Conservation (phyloP, 2,888 invertebrate genomes). For the Pseudococcus jackbeardsleyi region DNA sequence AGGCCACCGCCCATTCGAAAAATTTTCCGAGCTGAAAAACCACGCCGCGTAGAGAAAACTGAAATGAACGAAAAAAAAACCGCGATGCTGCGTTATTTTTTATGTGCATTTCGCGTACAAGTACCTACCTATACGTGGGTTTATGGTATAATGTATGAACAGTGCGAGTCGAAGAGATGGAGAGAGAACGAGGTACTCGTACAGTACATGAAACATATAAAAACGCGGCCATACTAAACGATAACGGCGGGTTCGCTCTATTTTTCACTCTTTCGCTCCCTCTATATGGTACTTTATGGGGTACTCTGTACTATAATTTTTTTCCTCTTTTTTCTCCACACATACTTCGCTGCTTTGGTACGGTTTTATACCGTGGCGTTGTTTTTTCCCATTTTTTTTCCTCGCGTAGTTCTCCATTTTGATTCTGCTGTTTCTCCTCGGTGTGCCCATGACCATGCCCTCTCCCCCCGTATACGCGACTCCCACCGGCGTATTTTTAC, state of each 20-base stretch:
- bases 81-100: conserved; percentile 10
- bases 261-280: conserved; percentile 4
- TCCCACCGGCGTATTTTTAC: conserved; percentile 10
- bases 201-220: conserved; percentile 3
- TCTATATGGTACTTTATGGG: not conserved
- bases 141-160: not conserved
- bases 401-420: not conserved
- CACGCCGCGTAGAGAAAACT: not conserved
- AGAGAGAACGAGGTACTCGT: not conserved
- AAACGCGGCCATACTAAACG: conserved; percentile 4
- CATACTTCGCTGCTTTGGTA: not conserved
- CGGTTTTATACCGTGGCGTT: conserved; percentile 3
- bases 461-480: not conserved
- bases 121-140: conserved; percentile 10
- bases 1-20: not conserved
- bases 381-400: conserved; percentile 10
- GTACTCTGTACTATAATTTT: conserved; percentile 10
- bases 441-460: not conserved
- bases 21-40: not conserved
- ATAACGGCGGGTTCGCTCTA: conserved; percentile 10
- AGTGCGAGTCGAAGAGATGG: not conserved
- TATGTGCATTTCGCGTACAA: not conserved
- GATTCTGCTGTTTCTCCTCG: not conserved
- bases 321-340: not conserved
- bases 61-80: not conserved